Evolutionary conservation across 1,140 invertebrate species (phyloP).

Genomic region (Zaprionus gabonicus): DNA sequence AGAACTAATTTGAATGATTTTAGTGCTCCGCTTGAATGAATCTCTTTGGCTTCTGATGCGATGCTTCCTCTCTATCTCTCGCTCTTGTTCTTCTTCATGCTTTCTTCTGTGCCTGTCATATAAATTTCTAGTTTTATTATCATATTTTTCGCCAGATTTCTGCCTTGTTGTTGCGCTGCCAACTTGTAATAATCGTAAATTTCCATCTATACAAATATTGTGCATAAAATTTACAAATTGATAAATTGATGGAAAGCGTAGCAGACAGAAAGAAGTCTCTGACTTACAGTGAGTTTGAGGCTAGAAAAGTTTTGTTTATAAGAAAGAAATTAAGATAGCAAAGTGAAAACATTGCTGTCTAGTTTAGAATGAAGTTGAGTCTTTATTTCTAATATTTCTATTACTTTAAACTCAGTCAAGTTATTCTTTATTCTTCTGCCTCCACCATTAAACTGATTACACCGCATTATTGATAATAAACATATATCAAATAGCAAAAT

Average conservation of each 20-base stretch:
- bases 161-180: slow-evolving; percentile 11
- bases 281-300: too few relatives aligned
- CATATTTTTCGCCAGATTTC: slow-evolving; percentile 62
- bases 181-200: slow-evolving; percentile 57
- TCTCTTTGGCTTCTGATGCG: slow-evolving; percentile 24
- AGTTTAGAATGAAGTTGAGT: not conserved
- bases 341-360: not conserved
- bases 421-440: not conserved
- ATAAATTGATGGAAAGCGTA: slow-evolving; percentile 35
- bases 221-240: slow-evolving; percentile 42
- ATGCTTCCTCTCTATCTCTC: slow-evolving; percentile 1
- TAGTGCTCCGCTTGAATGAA: slow-evolving; percentile 33
- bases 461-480: slow-evolving; percentile 12
- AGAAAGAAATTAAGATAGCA: not conserved
- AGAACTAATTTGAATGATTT: slow-evolving; percentile 79
- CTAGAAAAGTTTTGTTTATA: not conserved
- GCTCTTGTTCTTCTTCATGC: not conserved
- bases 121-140: slow-evolving; percentile 74
- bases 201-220: slow-evolving; percentile 38
- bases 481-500: slow-evolving; percentile 50
- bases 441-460: slow-evolving; percentile 30
- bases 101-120: slow-evolving; percentile 28
- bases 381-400: not conserved
- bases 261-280: not conserved
- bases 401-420: not conserved